phyloP scores from a whole-genome alignment of 1,140 invertebrate genomes.

The Sminthurides bifidus region DNA sequence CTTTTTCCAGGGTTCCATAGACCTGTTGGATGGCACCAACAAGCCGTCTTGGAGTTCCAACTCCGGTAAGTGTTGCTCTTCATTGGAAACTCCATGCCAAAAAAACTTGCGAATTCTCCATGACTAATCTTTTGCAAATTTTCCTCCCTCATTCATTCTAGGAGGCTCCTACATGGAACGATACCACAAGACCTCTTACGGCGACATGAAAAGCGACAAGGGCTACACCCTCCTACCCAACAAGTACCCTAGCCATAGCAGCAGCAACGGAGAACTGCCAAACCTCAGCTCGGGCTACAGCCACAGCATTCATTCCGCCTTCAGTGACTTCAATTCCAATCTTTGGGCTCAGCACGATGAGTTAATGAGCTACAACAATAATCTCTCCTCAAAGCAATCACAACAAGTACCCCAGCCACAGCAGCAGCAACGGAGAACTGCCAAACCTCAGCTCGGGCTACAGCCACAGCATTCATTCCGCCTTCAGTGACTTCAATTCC shows the following conservation, averaged over 20 bases:
- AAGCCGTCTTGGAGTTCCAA: constrained; percentile 4
- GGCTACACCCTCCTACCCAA: constrained; percentile 7
- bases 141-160: neutral
- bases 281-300: neutral
- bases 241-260: constrained; percentile 1
- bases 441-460: neutral
- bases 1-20: constrained; percentile 5
- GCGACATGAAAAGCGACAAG: constrained; percentile 3
- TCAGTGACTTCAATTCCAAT: constrained; percentile 2
- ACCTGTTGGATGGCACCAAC: neutral
- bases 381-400: too few species aligned
- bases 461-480: neutral
- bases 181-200: constrained; percentile 3
- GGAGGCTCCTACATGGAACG: constrained; percentile 8
- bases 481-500: neutral
- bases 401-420: constrained; percentile 2
- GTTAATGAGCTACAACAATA: constrained; percentile 7
- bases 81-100: neutral
- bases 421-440: constrained; percentile 3
- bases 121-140: neutral
- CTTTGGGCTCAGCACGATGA: constrained; percentile 5
- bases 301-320: neutral
- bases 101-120: neutral
- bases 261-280: constrained; percentile 4
- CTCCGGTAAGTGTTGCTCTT: too few species aligned